phyloP scores from a whole-genome alignment of 2,797 vertebrate species.

The Leptatherina wallacei region DNA sequence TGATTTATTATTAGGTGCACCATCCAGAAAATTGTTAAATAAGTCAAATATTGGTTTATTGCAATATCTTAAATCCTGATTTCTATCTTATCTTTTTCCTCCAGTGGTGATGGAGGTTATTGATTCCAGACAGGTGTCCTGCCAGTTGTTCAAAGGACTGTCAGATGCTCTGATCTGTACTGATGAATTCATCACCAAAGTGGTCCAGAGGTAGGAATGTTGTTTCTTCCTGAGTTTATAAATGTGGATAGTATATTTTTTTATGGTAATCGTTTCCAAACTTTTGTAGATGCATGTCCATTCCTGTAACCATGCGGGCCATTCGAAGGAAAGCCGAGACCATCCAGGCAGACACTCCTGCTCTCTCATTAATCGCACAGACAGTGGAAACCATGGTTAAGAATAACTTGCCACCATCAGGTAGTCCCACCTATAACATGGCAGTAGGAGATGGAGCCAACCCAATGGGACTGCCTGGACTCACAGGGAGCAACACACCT shows the following conservation, averaged over 20 bases:
- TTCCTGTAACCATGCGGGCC: conserved; percentile 98
- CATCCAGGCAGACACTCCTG: conserved; percentile 97
- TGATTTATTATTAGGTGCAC: background rate
- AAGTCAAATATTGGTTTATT: background rate
- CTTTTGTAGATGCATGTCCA: conserved; percentile 93
- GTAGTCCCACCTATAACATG: conserved; percentile 96
- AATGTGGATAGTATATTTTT: background rate
- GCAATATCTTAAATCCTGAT: background rate
- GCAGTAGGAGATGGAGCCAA: conserved; percentile 84
- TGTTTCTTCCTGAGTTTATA: background rate
- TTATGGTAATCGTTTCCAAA: conserved; percentile 11
- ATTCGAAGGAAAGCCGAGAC: conserved; percentile 98
- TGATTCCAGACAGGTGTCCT: conserved; percentile 94
- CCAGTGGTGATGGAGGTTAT: conserved; percentile 98
- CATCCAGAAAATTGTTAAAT: background rate
- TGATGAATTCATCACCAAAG: conserved; percentile 99
- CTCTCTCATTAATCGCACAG: conserved; percentile 96
- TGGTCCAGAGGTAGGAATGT: conserved; percentile 91
- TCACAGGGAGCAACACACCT: conserved; percentile 86
- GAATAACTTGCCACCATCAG: conserved; percentile 95
- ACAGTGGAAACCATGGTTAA: conserved; percentile 99
- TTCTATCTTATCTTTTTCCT: conserved; percentile 4
- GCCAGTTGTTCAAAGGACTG: conserved; percentile 96
- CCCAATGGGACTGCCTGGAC: conserved; percentile 90
- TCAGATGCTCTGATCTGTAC: conserved; percentile 98